phyloP scores from a whole-genome alignment of 2,888 invertebrate genomes.

The Dendrolimus pini region DNA sequence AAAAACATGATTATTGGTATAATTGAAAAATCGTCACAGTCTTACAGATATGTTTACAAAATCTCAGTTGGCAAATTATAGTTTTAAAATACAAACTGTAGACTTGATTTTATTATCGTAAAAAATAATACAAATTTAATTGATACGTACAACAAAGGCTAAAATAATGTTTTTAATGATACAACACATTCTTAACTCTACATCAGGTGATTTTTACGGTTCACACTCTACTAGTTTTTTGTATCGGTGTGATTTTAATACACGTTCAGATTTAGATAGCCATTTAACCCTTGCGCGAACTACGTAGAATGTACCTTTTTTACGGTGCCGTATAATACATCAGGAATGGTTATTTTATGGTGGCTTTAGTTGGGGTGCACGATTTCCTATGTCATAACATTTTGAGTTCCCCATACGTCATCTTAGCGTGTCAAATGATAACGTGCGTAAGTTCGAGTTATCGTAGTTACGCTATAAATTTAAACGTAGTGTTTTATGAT shows the following conservation, averaged over 20 bases:
- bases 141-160: too few species aligned
- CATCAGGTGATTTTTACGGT: slow-evolving; percentile 54
- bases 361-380: slow-evolving; percentile 41
- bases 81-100: too few species aligned
- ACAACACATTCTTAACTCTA: slow-evolving; percentile 29
- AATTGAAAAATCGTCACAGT: too few species aligned
- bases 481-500: slow-evolving; percentile 30
- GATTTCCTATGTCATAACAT: slow-evolving; percentile 69
- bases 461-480: slow-evolving; percentile 36
- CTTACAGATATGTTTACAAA: too few species aligned
- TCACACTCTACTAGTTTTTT: slow-evolving; percentile 63
- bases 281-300: slow-evolving; percentile 62
- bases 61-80: too few species aligned
- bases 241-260: slow-evolving; percentile 70
- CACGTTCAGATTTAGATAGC: slow-evolving; percentile 50
- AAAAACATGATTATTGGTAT: too few species aligned
- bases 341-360: slow-evolving; percentile 72
- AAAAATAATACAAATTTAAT: too few species aligned
- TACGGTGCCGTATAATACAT: slow-evolving; percentile 67
- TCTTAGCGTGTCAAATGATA: slow-evolving; percentile 46
- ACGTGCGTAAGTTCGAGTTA: slow-evolving; percentile 31
- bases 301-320: slow-evolving; percentile 55
- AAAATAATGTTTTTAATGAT: too few species aligned
- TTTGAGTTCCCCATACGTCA: slow-evolving; percentile 62
- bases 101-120: too few species aligned